Percentiles rank a stretch among this genome's conserved stretches.
Evolutionary conservation across 2,797 vertebrate genomes (phyloP).

Genomic region (Mormyrops boulengeri): DNA sequence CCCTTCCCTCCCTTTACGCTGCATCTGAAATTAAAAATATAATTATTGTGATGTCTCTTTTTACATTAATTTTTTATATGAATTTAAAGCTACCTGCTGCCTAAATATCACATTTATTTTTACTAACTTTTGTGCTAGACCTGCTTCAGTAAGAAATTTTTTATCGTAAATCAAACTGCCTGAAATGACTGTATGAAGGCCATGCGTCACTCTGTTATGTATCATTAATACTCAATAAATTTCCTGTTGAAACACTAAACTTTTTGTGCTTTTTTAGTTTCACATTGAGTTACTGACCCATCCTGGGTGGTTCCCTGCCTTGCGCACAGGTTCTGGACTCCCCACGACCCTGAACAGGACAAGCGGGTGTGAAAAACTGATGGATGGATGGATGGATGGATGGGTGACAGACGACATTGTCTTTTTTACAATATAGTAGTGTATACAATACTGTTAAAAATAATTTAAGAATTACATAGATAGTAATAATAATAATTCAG

Average conservation of each 20-base stretch:
- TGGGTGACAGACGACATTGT: not conserved
- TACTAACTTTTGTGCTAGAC: not conserved
- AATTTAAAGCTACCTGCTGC: slow-evolving; percentile 35
- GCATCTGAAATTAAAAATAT: not conserved
- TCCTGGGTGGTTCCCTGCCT: not conserved
- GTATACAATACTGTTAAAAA: not conserved
- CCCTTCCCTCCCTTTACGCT: not conserved
- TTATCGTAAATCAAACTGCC: slow-evolving; percentile 36
- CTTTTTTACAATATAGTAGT: not conserved
- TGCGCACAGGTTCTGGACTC: not conserved
- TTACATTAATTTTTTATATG: slow-evolving; percentile 43
- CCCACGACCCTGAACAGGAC: not conserved
- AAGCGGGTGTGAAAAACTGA: not conserved
- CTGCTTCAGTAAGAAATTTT: not conserved
- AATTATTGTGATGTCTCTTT: slow-evolving; percentile 36
- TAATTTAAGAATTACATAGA: not conserved
- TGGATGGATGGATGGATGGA: not conserved
- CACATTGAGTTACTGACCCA: not conserved
- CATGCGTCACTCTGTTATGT: slow-evolving; percentile 46
- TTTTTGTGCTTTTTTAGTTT: not conserved
- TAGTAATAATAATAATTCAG: not conserved
- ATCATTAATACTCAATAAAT: slow-evolving; percentile 32
- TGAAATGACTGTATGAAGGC: slow-evolving; percentile 61
- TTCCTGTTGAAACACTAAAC: not conserved
- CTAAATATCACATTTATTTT: slow-evolving; percentile 35